Conservation (phyloP, 2,797 vertebrate genomes). For the Acipenser oxyrinchus region DNA sequence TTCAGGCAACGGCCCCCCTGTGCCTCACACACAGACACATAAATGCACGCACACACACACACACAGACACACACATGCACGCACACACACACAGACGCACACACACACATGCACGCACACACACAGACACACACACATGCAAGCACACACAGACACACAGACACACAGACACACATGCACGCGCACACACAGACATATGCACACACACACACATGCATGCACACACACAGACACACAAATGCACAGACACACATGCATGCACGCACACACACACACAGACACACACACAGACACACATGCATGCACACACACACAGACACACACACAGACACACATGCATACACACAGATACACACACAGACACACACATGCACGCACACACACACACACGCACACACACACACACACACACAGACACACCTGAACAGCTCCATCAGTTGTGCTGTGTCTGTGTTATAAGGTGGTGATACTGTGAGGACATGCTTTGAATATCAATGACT, state of each 20-base stretch:
- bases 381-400: constrained; percentile 11
- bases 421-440: constrained; percentile 14
- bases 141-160: constrained; percentile 11
- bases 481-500: neutral
- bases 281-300: no score
- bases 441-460: constrained; percentile 25
- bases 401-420: constrained; percentile 10
- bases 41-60: neutral
- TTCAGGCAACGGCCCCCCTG: no score
- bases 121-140: constrained; percentile 14
- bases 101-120: neutral
- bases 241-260: neutral
- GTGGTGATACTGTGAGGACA: neutral
- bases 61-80: constrained; percentile 5
- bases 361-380: neutral
- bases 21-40: neutral
- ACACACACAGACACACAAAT: neutral
- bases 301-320: neutral
- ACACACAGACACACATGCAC: constrained; percentile 10
- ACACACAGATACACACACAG: neutral
- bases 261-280: constrained; percentile 13
- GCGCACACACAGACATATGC: constrained; percentile 2
- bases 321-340: constrained; percentile 21
- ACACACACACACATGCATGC: constrained; percentile 3
- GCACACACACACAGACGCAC: neutral